Base-by-base conservation (phyloP, 2,797 vertebrate species). In the Cichlasoma orientale region DNA sequence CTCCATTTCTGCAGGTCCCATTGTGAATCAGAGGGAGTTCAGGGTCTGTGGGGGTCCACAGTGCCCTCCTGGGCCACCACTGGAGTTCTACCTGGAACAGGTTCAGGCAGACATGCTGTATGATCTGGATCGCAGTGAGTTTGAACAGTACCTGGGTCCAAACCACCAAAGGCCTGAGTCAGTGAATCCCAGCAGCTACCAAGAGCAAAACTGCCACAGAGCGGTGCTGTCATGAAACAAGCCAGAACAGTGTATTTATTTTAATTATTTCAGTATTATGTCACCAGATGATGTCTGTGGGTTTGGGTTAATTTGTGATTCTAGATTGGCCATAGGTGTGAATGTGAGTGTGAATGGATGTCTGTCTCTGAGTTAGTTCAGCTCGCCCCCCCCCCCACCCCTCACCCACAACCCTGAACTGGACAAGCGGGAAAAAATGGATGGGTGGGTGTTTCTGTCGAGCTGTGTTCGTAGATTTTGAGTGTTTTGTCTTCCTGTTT, bases 131-230 rank as follows among this genome's bases (percentile, higher is more conserved):
- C 96, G 97, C 91, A 96, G 95, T 29, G 98, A 99, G 87, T 98
- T 99, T 58, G 97, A 99, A 90, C 97, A 99, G 90, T 99, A 99
- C 83, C 94, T 99, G 85, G 94, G 95, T 71, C 97, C 97, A 3
- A 89, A 84, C 56, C 86, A 93, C 66, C 92, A 79, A 56, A 66
- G 95, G 80, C 80, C 95, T 0, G 96, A 96, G 54, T 77, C 89
- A 0, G 80, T 72, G 70, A 86, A 92, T 74, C 86, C 82, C 70
- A 81, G 56, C 87, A 82, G 77, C 82, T 89, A 84, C 85, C 75
- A 80, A 1, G 77, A 85, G 70, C 86, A 86, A 70, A 84, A 58
- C 76, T 79, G 80, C 87, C 79, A 82, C 82, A 92, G 85, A 78
- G 82, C 87, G 38, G 77, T 56, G 1, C 58, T 93, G 27, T 92